Conservation (phyloP, 2,113 vertebrate species). For the Actenoides hombroni region DNA sequence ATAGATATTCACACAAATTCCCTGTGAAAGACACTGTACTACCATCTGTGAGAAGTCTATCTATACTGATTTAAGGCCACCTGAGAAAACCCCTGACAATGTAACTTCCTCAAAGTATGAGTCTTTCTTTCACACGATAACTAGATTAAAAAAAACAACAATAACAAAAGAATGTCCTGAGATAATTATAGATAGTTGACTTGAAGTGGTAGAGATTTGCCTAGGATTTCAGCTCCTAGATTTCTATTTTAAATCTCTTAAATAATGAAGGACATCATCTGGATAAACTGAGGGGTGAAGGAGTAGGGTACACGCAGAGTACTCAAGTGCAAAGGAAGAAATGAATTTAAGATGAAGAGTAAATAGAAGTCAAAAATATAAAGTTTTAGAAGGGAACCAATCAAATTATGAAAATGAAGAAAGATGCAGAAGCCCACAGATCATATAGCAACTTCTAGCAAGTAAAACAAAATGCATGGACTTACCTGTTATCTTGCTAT, state of each 20-base stretch:
- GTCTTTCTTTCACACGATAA: background rate
- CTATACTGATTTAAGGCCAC: background rate
- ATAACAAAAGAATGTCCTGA: background rate
- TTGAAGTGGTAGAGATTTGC: background rate
- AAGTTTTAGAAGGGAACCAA: background rate
- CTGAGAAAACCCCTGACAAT: background rate
- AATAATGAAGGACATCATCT: background rate
- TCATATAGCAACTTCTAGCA: background rate
- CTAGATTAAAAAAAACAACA: background rate
- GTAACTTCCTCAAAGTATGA: background rate
- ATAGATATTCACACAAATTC: background rate
- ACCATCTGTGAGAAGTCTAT: background rate
- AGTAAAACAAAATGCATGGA: background rate
- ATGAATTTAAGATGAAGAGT: background rate
- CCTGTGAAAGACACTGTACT: background rate
- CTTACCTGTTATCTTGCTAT: background rate
- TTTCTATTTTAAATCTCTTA: background rate
- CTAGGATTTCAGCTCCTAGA: background rate
- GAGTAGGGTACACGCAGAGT: background rate
- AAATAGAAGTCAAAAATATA: background rate
- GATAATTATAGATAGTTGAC: background rate
- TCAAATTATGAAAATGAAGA: background rate
- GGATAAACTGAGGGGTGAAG: background rate
- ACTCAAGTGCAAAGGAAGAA: background rate
- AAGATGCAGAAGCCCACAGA: background rate